Percentiles rank a stretch among this genome's conserved stretches.
phyloP scores from a whole-genome alignment of 2,888 invertebrate genomes.

The Lithodes maja region DNA sequence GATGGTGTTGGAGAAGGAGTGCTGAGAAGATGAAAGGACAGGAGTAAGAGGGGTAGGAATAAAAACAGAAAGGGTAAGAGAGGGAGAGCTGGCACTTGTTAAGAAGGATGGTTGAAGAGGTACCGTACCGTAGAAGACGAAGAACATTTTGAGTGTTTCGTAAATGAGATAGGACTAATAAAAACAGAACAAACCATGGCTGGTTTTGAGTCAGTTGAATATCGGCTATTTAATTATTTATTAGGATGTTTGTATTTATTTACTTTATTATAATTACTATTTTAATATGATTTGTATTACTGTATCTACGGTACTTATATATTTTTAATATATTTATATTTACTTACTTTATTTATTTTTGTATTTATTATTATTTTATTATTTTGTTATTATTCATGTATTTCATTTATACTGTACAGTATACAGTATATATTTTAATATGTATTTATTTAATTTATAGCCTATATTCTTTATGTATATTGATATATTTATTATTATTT shows the following conservation, averaged over 20 bases:
- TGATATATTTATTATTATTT: neutral
- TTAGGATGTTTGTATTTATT: neutral
- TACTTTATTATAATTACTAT: neutral
- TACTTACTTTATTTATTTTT: neutral
- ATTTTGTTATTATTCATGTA: neutral
- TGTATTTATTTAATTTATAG: neutral
- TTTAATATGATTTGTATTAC: neutral
- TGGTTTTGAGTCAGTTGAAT: neutral
- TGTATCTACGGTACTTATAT: neutral
- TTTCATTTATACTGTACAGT: neutral
- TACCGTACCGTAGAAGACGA: too few relatives aligned
- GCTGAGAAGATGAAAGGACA: neutral
- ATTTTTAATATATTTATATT: neutral
- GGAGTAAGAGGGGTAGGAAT: neutral
- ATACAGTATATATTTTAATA: neutral
- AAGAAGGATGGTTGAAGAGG: neutral
- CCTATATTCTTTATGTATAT: neutral
- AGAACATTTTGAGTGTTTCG: neutral
- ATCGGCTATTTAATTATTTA: neutral
- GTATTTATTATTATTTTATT: neutral
- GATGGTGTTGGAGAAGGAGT: neutral
- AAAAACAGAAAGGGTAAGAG: neutral
- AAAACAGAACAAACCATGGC: neutral
- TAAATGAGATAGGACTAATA: neutral
- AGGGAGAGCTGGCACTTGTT: neutral